A percentile compares a stretch with the other conserved stretches of the same genome.
These are phyloP conservation scores for Picathartes gymnocephalus DNA, from an alignment of 2,113 vertebrate genomes.

Conservation along the genomic window DNA sequence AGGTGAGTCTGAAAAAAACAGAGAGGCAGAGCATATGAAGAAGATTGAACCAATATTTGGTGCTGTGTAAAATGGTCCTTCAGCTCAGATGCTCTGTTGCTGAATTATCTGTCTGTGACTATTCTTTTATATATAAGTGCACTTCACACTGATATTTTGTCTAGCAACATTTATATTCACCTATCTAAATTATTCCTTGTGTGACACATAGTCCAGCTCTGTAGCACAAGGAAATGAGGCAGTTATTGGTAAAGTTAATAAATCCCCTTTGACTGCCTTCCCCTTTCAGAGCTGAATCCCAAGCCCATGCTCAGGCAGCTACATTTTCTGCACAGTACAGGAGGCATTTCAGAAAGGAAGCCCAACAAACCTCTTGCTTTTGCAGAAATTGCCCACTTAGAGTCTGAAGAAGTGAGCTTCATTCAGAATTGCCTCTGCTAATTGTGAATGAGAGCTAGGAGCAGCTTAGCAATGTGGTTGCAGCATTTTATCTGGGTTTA, in stretches of 20 bases:
- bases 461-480: background rate
- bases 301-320: background rate
- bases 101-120: background rate
- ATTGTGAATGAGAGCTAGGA: background rate
- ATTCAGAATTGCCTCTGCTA: background rate
- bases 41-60: background rate
- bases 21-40: background rate
- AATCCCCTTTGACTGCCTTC: background rate
- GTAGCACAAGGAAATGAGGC: background rate
- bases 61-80: background rate
- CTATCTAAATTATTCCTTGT: background rate
- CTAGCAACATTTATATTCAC: background rate
- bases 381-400: background rate
- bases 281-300: background rate
- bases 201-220: background rate
- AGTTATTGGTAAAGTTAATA: background rate
- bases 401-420: rapidly evolving
- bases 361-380: background rate
- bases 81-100: background rate
- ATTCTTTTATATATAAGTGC: background rate
- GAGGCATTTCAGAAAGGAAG: background rate
- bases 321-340: background rate
- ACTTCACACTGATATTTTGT: background rate
- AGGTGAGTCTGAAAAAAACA: background rate
- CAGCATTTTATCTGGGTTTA: background rate